phyloP scores from a whole-genome alignment of 2,888 invertebrate species.

The Stenodema calcarata region DNA sequence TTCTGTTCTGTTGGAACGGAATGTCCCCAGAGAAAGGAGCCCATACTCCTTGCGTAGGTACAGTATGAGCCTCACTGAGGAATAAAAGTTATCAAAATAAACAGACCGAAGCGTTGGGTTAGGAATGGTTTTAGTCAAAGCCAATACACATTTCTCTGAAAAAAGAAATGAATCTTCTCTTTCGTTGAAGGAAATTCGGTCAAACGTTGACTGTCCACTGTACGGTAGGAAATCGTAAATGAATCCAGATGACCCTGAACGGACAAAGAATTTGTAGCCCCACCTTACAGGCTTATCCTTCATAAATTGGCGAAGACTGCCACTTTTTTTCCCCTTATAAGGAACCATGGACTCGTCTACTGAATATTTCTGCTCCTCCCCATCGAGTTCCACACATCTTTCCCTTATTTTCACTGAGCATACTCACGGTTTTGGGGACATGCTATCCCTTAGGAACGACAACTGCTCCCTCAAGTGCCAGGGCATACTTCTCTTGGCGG shows the following conservation, averaged over 20 bases:
- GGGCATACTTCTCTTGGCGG: no score
- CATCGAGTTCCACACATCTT: background rate
- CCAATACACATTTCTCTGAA: background rate
- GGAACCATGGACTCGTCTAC: constrained; percentile 60
- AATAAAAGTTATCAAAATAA: background rate
- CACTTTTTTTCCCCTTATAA: constrained; percentile 59
- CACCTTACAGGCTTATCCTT: constrained; percentile 60
- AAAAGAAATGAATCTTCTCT: background rate
- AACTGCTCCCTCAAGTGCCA: no score
- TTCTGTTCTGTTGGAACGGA: background rate
- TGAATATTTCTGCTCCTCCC: constrained; percentile 54
- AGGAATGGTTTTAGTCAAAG: background rate
- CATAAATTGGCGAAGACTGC: constrained; percentile 59
- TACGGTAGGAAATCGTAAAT: background rate
- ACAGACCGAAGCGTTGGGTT: background rate
- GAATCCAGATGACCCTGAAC: constrained; percentile 48
- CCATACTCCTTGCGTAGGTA: background rate
- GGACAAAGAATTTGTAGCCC: constrained; percentile 60
- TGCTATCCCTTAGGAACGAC: no score
- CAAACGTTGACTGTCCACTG: background rate
- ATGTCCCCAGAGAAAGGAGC: background rate
- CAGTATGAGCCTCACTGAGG: background rate
- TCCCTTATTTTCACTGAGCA: no score
- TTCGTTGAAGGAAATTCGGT: background rate
- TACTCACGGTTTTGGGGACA: no score